Evolutionary conservation across 2,888 invertebrate species (phyloP).

Genomic region (Iphiclides podalirius): DNA sequence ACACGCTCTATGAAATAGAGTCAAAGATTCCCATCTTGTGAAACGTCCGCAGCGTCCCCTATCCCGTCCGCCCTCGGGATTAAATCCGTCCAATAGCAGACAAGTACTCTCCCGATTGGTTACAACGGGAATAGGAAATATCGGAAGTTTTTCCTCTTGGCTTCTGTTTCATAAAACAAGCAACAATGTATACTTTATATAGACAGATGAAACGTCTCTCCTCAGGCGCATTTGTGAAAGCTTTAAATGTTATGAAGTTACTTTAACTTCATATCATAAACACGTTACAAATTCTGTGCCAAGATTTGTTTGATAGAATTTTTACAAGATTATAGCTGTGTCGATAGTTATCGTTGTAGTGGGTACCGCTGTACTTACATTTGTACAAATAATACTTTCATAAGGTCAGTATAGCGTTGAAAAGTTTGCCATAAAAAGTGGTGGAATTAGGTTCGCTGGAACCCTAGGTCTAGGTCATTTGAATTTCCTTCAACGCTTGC

Average conservation of each 20-base stretch:
- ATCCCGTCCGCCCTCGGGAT: slow-evolving; percentile 56
- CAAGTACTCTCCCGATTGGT: slow-evolving; percentile 56
- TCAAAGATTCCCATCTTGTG: slow-evolving; percentile 39
- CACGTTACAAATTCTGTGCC: no score
- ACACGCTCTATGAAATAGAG: slow-evolving; percentile 47
- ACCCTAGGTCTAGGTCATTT: no score
- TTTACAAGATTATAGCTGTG: no score
- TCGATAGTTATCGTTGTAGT: no score
- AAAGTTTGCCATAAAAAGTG: no score
- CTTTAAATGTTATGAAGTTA: slow-evolving; percentile 4
- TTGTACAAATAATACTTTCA: no score
- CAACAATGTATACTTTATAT: slow-evolving; percentile 25
- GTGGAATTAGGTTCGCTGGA: no score
- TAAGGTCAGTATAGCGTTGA: no score
- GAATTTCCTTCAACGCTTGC: no score
- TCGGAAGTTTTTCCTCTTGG: slow-evolving; percentile 51
- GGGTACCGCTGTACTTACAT: no score
- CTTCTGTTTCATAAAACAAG: slow-evolving; percentile 52
- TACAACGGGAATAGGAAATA: slow-evolving; percentile 54
- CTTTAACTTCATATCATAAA: background rate
- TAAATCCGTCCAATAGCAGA: slow-evolving; percentile 51
- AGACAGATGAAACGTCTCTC: slow-evolving; percentile 5
- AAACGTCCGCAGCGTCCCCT: slow-evolving; percentile 50
- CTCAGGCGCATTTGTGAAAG: background rate
- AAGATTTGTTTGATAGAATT: no score